A percentile compares a stretch with the other conserved stretches of the same genome.
These are phyloP conservation scores for Aspidoscelis tigris DNA, from an alignment of 2,113 vertebrate genomes.

Conservation along the genomic window DNA sequence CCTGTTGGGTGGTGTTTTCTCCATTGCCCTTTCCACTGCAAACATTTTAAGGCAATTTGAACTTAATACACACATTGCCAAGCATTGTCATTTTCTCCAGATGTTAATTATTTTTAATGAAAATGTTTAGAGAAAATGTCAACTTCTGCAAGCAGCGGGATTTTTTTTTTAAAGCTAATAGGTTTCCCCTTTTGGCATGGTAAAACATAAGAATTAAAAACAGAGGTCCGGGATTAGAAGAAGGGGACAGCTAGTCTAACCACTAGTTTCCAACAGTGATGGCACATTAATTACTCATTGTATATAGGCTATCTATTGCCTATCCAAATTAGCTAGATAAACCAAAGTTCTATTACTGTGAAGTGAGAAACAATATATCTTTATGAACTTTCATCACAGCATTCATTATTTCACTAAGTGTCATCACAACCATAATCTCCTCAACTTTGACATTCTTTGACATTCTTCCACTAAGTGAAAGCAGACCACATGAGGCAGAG, in stretches of 20 bases:
- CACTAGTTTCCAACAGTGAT: neutral
- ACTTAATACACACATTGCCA: conserved; percentile 4
- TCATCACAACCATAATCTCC: neutral
- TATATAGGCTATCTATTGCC: neutral
- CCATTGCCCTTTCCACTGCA: conserved; percentile 13
- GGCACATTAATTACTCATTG: neutral
- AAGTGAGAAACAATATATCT: neutral
- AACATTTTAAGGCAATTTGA: conserved; percentile 20
- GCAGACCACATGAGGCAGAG: too few relatives aligned
- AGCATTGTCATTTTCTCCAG: conserved; percentile 27
- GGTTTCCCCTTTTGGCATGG: conserved; percentile 9
- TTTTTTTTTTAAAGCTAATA: neutral
- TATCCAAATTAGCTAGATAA: neutral
- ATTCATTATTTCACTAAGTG: neutral
- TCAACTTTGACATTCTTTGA: neutral
- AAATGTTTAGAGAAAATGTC: conserved; percentile 18
- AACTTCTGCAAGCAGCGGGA: conserved; percentile 13
- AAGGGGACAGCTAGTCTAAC: neutral
- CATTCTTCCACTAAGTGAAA: too few relatives aligned
- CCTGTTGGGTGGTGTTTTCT: neutral
- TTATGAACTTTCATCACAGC: neutral
- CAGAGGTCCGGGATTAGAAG: neutral
- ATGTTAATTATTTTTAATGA: conserved; percentile 33
- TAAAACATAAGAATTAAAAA: neutral
- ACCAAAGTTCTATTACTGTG: neutral